Base-by-base conservation (phyloP, 2,113 vertebrate genomes). In the Aphyosemion australe region DNA sequence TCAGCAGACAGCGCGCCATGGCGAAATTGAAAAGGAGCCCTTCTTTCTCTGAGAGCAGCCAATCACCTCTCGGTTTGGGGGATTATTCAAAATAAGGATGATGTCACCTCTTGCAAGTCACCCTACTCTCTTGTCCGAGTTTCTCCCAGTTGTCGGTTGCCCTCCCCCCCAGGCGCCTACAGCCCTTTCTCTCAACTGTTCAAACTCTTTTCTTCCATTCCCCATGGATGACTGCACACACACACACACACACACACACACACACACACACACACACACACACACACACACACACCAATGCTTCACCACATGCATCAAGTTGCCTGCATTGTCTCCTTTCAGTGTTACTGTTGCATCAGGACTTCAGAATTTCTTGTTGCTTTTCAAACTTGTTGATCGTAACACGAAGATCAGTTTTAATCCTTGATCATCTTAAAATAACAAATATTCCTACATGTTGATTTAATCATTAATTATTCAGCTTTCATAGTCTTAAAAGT, bases 81-180 rank as follows among this genome's bases (percentile, higher is more conserved):
- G 79, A 90, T 91, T 92, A 93, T 91, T 90, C 89, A 92, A 92
- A 92, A 84, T 3, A 66, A 75, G 69, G 74, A 91, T 93, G 92
- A 93, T 91, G 92, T 93, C 92, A 93, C 87, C 85, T 76, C 74
- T 84, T 79, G 79, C 85, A 85, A 88, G 87, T 85, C 84, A 88
- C 82, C 76, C 79, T 78, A 72, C 80, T 88, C 77, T 80, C 71
- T 83, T 64, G 51, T 74, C 83, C 51, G 51, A 58, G 79, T 81
- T 84, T 63, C 68, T 76, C 65, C 51, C 41, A 65, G 72, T 82
- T 86, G 86, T 86, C 84, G 75, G 58, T 75, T 31, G 72, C 84
- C 85, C 72, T 83, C 76, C 68, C 16, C 15, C 69, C 61, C 43
- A 57, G 69, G 82, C 86, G 80, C 73, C 80, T 51, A 41, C 67